Evolutionary conservation across 2,797 vertebrate genomes (phyloP).

Genomic region (Etheostoma perlongum): DNA sequence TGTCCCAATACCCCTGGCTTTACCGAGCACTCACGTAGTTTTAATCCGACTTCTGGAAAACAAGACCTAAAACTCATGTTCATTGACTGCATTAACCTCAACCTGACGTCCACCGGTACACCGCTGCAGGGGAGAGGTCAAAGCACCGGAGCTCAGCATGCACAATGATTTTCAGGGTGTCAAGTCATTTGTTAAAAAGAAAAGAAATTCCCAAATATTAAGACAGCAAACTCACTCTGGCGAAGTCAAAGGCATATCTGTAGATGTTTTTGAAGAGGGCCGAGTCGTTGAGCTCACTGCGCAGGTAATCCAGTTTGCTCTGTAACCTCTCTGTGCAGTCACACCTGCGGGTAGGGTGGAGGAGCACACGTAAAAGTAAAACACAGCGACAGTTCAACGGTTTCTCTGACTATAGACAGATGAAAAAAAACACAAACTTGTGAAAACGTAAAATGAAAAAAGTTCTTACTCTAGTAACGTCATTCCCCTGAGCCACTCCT

Average conservation of each 20-base stretch:
- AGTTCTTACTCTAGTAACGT: constrained; percentile 93
- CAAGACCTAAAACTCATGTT: too few species aligned
- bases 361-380: background rate
- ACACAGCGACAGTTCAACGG: background rate
- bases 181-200: background rate
- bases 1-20: too few species aligned
- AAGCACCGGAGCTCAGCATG: too few species aligned
- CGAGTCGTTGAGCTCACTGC: constrained; percentile 92
- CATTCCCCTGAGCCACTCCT: constrained; percentile 98
- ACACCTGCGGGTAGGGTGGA: constrained; percentile 82
- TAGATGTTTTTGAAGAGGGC: constrained; percentile 95
- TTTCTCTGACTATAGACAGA: too few species aligned
- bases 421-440: too few species aligned
- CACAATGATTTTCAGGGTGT: background rate
- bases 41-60: too few species aligned
- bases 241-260: constrained; percentile 99
- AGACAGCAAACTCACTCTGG: constrained; percentile 87
- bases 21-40: too few species aligned
- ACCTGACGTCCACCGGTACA: too few species aligned
- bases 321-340: constrained; percentile 95
- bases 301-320: constrained; percentile 94
- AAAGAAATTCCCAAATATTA: background rate
- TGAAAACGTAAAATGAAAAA: constrained; percentile 6
- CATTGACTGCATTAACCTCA: too few species aligned
- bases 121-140: too few species aligned